Evolutionary conservation across 2,888 invertebrate species (phyloP).

Genomic region (Cheilosia grossa): DNA sequence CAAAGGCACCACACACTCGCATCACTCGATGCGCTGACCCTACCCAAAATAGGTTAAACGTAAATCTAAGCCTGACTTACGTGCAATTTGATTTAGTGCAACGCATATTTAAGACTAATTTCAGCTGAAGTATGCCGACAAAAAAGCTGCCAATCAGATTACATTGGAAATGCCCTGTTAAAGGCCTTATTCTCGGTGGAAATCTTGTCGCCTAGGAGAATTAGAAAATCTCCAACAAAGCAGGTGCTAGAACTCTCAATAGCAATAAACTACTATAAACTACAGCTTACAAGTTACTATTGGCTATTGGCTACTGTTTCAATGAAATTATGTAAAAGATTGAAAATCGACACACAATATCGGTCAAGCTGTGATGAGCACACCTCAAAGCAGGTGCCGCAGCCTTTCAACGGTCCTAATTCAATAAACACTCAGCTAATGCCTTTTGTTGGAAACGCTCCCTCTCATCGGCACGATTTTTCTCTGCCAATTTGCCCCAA

Average conservation of each 20-base stretch:
- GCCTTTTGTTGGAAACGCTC: background rate
- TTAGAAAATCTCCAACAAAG: slow-evolving; percentile 24
- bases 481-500: slow-evolving; percentile 36
- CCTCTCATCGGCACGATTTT: slow-evolving; percentile 24
- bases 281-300: slow-evolving; percentile 36
- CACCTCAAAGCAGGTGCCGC: slow-evolving; percentile 48
- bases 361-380: slow-evolving; percentile 52
- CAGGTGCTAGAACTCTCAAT: slow-evolving; percentile 31
- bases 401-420: slow-evolving; percentile 32
- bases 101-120: background rate
- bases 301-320: slow-evolving; percentile 29
- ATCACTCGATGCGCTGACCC: no score
- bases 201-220: slow-evolving; percentile 24
- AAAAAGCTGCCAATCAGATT: background rate
- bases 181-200: background rate
- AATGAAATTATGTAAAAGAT: slow-evolving; percentile 22
- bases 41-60: no score
- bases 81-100: no score
- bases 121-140: background rate
- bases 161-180: background rate
- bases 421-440: slow-evolving; percentile 38
- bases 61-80: no score
- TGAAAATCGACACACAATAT: slow-evolving; percentile 5
- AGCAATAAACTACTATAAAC: slow-evolving; percentile 34
- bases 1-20: no score